phyloP scores from a whole-genome alignment of 2,888 invertebrate genomes.

The Scaptomyza caliginosa region DNA sequence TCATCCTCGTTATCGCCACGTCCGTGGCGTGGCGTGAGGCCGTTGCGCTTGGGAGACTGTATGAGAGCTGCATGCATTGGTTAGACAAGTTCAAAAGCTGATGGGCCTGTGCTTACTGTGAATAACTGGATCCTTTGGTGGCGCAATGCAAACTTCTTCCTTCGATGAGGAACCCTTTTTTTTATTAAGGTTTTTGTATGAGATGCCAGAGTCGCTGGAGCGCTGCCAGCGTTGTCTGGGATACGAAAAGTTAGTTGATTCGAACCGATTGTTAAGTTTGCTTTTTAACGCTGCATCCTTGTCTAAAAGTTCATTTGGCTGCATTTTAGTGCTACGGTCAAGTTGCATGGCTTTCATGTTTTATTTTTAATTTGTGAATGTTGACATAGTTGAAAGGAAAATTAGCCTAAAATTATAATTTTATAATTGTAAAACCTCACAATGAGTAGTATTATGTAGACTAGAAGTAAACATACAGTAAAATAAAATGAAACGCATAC shows the following conservation, averaged over 20 bases:
- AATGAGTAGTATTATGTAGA: constrained; percentile 24
- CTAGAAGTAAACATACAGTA: background rate
- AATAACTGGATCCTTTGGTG: constrained; percentile 1
- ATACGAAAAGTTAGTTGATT: constrained; percentile 4
- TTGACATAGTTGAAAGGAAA: constrained; percentile 13
- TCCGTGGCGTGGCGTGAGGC: background rate
- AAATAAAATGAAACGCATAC: constrained; percentile 23
- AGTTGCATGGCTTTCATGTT: constrained; percentile 24
- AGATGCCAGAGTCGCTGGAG: background rate
- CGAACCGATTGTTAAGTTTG: constrained; percentile 37
- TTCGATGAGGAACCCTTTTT: constrained; percentile 2
- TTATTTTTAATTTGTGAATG: constrained; percentile 25
- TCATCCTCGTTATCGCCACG: background rate
- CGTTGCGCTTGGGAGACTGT: background rate
- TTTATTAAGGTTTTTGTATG: background rate
- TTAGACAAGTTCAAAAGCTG: background rate
- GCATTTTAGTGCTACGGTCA: constrained; percentile 17
- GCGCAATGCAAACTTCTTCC: constrained; percentile 6
- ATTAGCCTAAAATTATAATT: background rate
- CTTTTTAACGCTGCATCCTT: constrained; percentile 26
- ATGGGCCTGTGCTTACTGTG: constrained; percentile 13
- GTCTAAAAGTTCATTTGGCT: constrained; percentile 9
- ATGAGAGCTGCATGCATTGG: background rate
- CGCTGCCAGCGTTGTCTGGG: background rate
- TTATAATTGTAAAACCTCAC: constrained; percentile 11